Evolutionary conservation across 64 coral and sea anemone species (phyloP).

Genomic region (Stylophora pistillata): DNA sequence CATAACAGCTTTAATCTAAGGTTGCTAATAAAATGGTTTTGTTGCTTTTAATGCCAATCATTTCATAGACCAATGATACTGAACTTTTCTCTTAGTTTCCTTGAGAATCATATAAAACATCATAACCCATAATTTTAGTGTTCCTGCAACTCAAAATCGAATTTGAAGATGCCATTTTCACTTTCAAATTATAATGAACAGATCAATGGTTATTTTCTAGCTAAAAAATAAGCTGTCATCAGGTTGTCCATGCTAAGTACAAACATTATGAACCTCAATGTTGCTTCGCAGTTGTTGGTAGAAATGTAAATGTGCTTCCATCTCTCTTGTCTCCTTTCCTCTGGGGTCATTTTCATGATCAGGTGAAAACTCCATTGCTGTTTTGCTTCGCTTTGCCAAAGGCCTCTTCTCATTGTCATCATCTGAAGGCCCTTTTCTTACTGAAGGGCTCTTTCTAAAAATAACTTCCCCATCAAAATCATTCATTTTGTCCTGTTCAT

Average conservation of each 20-base stretch:
- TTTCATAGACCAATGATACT: no score
- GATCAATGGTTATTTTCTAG: no score
- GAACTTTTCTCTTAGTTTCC: no score
- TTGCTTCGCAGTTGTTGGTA: neutral
- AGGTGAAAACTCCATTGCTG: neutral
- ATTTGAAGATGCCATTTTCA: no score
- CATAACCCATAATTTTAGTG: no score
- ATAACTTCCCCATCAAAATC: constrained; percentile 26
- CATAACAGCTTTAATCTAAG: neutral
- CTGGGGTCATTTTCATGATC: neutral
- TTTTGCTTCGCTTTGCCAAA: constrained; percentile 15
- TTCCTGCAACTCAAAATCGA: no score
- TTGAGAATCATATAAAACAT: no score
- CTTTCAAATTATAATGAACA: no score
- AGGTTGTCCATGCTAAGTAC: no score
- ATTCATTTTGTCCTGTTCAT: neutral
- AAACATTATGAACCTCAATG: neutral
- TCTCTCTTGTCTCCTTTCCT: neutral
- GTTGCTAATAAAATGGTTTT: no score
- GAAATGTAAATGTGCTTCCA: neutral
- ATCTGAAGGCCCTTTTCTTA: neutral
- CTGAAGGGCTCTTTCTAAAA: neutral
- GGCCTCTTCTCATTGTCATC: constrained; percentile 5
- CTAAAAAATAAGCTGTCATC: no score
- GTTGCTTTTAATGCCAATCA: no score